These are phyloP conservation scores for Semibalanus balanoides DNA, from an alignment of 1,140 invertebrate species.

Conservation along the genomic window DNA sequence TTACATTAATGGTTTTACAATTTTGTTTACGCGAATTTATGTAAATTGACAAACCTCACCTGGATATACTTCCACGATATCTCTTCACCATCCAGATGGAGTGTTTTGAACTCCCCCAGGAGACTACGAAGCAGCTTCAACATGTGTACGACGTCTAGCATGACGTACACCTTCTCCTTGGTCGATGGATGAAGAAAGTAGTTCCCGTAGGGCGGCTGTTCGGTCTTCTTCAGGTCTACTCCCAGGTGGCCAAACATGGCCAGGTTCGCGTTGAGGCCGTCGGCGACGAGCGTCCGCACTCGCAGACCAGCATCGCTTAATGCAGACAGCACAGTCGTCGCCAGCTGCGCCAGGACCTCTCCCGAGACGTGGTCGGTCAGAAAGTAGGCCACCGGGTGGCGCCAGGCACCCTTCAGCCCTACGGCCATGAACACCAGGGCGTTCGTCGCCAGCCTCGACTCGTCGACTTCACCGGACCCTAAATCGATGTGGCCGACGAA, in stretches of 20 bases:
- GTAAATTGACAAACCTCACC: not conserved
- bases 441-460: not conserved
- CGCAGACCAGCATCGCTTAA: not conserved
- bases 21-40: too few relatives aligned
- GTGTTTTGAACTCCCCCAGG: not conserved
- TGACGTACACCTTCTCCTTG: not conserved
- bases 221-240: not conserved
- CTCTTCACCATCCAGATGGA: not conserved
- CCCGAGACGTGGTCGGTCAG: not conserved
- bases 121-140: not conserved
- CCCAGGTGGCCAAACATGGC: not conserved
- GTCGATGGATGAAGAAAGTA: not conserved
- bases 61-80: not conserved
- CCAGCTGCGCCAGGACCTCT: not conserved
- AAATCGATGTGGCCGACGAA: too few relatives aligned
- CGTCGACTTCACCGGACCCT: too few relatives aligned
- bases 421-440: not conserved
- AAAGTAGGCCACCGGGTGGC: not conserved
- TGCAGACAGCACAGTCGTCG: not conserved
- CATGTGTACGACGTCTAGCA: not conserved
- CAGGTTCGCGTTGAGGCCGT: not conserved
- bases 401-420: not conserved
- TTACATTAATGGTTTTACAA: too few relatives aligned
- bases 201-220: not conserved
- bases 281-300: not conserved